These are phyloP conservation scores for Notarius quadriscutis DNA, from an alignment of 2,113 vertebrate genomes.

Conservation along the genomic window DNA sequence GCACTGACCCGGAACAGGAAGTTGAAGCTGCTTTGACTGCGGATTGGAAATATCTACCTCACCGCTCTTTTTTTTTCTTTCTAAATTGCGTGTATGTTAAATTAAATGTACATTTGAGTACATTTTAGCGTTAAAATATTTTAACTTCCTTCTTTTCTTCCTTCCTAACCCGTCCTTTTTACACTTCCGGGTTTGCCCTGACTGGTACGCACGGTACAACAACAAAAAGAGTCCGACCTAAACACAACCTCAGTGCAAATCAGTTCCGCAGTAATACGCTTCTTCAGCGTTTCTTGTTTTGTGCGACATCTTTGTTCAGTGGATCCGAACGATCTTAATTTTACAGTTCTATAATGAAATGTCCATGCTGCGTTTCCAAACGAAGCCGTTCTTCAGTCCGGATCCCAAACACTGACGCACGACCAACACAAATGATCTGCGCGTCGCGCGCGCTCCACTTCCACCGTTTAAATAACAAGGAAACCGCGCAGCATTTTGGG, in stretches of 20 bases:
- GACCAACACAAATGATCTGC: neutral
- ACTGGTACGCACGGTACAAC: neutral
- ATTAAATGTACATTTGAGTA: neutral
- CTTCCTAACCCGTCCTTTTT: neutral
- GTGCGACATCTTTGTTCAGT: too few relatives aligned
- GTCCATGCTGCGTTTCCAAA: neutral
- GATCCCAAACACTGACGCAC: neutral
- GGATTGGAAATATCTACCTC: too few relatives aligned
- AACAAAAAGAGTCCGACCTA: slow-evolving; percentile 9
- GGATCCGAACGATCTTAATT: neutral
- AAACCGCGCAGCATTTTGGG: neutral
- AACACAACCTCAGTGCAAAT: neutral
- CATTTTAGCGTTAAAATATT: neutral
- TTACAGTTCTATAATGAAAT: neutral
- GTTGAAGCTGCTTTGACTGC: neutral
- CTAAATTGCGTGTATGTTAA: too few relatives aligned
- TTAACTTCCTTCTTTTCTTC: neutral
- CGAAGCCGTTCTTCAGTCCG: neutral
- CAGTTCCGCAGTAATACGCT: neutral
- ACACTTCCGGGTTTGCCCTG: neutral
- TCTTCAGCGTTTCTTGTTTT: neutral
- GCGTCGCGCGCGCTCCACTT: neutral
- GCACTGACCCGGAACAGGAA: slow-evolving; percentile 45
- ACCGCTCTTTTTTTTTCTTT: too few relatives aligned
- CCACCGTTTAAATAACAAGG: neutral